phyloP scores from a whole-genome alignment of 35 echinoderm and acorn worm genomes.

The Acanthaster planci region DNA sequence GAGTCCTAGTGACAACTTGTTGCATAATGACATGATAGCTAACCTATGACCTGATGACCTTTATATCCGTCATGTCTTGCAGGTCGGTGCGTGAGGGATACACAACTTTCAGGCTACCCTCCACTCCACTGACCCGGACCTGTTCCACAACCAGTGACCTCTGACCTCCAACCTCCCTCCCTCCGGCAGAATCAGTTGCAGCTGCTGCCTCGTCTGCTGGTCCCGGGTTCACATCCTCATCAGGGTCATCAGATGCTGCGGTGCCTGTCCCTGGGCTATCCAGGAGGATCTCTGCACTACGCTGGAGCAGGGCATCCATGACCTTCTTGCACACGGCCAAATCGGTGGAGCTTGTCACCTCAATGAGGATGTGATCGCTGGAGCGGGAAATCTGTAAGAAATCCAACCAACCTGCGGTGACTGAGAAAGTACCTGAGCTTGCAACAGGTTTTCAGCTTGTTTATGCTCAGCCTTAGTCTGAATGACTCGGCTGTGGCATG shows the following conservation, averaged over 20 bases:
- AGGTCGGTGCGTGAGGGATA: conserved; percentile 81
- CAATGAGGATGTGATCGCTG: conserved; percentile 76
- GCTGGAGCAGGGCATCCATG: conserved; percentile 63
- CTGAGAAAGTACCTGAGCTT: too few species aligned
- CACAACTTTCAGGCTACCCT: conserved; percentile 64
- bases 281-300: conserved; percentile 71
- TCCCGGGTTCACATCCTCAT: conserved; percentile 1
- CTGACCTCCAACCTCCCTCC: not conserved
- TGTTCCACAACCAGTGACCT: conserved; percentile 60
- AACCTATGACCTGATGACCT: conserved; percentile 27
- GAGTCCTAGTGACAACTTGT: too few species aligned
- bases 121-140: conserved; percentile 58
- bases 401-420: too few species aligned
- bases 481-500: too few species aligned
- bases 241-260: not conserved
- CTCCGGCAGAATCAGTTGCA: not conserved
- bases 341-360: conserved; percentile 86
- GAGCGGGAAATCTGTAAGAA: conserved; percentile 66
- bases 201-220: conserved; percentile 5
- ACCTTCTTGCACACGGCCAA: conserved; percentile 80
- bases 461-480: too few species aligned
- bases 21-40: not conserved
- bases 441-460: too few species aligned
- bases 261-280: not conserved
- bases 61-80: conserved; percentile 26